These are phyloP conservation scores for Lycopodina hypogea DNA, from an alignment of 37 sponge, comb jelly and placozoan genomes.

Conservation along the genomic window DNA sequence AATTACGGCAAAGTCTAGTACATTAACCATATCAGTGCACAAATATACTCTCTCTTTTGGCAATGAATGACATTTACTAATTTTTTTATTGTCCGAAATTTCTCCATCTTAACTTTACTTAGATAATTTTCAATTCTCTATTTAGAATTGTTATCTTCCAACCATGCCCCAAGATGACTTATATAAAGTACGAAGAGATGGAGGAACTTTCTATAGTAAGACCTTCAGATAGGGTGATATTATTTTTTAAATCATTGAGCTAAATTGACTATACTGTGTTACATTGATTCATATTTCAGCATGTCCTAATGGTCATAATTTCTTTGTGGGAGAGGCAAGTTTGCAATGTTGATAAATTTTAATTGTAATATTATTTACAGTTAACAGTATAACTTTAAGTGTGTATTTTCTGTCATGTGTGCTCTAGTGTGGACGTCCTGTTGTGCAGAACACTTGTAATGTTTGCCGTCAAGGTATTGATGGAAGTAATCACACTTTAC, in stretches of 20 bases:
- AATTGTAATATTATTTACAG: neutral
- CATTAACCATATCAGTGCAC: too few relatives aligned
- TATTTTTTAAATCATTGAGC: neutral
- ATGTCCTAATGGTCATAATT: conserved; percentile 78
- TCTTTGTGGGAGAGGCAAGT: conserved; percentile 61
- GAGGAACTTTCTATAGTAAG: conserved; percentile 54
- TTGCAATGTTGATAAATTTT: neutral
- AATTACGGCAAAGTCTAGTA: too few relatives aligned
- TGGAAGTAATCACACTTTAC: conserved; percentile 25
- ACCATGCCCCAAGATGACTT: conserved; percentile 66
- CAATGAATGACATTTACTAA: too few relatives aligned
- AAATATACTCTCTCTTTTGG: too few relatives aligned
- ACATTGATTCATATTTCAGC: conserved; percentile 5
- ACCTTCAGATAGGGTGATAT: neutral
- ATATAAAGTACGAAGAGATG: conserved; percentile 26
- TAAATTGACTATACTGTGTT: neutral
- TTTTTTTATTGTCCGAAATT: too few relatives aligned
- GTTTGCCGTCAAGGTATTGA: conserved; percentile 50
- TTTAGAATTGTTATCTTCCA: conserved; percentile 59
- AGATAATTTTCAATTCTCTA: too few relatives aligned
- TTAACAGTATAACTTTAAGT: neutral
- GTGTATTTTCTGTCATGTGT: neutral
- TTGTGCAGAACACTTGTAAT: conserved; percentile 27
- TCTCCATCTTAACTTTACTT: too few relatives aligned
- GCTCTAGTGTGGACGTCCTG: conserved; percentile 26